phyloP scores from a whole-genome alignment of 1,140 invertebrate species.

The Apis florea region DNA sequence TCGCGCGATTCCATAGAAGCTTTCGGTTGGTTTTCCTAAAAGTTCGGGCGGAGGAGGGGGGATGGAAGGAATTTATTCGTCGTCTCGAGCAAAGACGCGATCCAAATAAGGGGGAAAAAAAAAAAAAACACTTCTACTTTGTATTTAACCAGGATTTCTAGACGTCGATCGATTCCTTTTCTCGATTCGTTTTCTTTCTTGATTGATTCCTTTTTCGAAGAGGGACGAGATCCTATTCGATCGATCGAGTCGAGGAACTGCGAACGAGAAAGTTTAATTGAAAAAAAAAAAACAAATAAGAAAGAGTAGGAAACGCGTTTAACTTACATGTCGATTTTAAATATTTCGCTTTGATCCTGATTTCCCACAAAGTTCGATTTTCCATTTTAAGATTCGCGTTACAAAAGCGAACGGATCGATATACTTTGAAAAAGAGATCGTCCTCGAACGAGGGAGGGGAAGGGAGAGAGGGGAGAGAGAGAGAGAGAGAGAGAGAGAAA shows the following conservation, averaged over 20 bases:
- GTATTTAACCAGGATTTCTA: slow-evolving; percentile 55
- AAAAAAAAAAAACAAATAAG: not conserved
- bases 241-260: not conserved
- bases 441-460: not conserved
- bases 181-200: too few relatives aligned
- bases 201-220: slow-evolving; percentile 13
- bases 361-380: not conserved
- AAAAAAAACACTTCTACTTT: slow-evolving; percentile 44
- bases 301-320: not conserved
- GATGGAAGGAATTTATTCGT: slow-evolving; percentile 69
- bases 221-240: not conserved
- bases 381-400: slow-evolving; percentile 28
- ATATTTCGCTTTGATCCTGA: not conserved
- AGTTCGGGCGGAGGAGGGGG: slow-evolving; percentile 44
- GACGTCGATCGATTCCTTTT: slow-evolving; percentile 40
- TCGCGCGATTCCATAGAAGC: slow-evolving; percentile 61
- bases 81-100: slow-evolving; percentile 59
- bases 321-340: too few relatives aligned
- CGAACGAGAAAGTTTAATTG: not conserved
- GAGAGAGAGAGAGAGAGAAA: slow-evolving; percentile 7
- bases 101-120: not conserved
- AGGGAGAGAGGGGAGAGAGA: not conserved
- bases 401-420: not conserved
- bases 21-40: slow-evolving; percentile 68
- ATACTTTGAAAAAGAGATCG: not conserved